phyloP scores from a whole-genome alignment of 2,888 invertebrate species.

The Notodonta dromedarius region DNA sequence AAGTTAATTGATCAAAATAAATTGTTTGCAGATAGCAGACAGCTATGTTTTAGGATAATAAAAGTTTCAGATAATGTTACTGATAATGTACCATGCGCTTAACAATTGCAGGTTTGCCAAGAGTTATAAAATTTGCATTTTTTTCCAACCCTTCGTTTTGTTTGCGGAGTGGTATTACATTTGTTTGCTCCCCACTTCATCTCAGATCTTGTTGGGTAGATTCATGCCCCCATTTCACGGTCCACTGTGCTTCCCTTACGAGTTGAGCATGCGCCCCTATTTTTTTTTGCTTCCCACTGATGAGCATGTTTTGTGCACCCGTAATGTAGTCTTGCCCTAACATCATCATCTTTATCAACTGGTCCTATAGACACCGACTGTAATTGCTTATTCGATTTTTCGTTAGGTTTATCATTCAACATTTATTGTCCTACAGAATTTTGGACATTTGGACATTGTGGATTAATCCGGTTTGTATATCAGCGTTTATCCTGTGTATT shows the following conservation, averaged over 20 bases:
- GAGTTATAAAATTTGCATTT: constrained; percentile 83
- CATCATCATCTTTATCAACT: constrained; percentile 17
- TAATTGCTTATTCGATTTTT: constrained; percentile 32
- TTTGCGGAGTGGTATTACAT: constrained; percentile 54
- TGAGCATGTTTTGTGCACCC: constrained; percentile 37
- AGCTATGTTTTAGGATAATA: constrained; percentile 41
- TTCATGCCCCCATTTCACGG: constrained; percentile 6
- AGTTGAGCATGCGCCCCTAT: constrained; percentile 50
- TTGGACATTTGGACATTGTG: constrained; percentile 40
- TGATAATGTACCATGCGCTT: constrained; percentile 60
- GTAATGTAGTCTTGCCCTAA: constrained; percentile 31
- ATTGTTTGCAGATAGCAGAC: constrained; percentile 59
- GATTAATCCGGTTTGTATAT: constrained; percentile 37
- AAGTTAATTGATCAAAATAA: constrained; percentile 25
- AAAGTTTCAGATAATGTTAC: constrained; percentile 42
- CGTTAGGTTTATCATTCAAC: constrained; percentile 25
- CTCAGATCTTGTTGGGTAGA: constrained; percentile 46
- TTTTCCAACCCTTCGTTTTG: constrained; percentile 71
- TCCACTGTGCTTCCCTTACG: constrained; percentile 39
- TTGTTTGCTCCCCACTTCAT: constrained; percentile 58
- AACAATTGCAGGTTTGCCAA: constrained; percentile 84
- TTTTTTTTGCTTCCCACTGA: constrained; percentile 25
- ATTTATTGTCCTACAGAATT: constrained; percentile 26
- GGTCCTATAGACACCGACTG: constrained; percentile 14
- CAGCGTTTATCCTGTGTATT: constrained; percentile 55